Evolutionary conservation across 2,888 invertebrate genomes (phyloP).

Genomic region (Diploptera punctata): DNA sequence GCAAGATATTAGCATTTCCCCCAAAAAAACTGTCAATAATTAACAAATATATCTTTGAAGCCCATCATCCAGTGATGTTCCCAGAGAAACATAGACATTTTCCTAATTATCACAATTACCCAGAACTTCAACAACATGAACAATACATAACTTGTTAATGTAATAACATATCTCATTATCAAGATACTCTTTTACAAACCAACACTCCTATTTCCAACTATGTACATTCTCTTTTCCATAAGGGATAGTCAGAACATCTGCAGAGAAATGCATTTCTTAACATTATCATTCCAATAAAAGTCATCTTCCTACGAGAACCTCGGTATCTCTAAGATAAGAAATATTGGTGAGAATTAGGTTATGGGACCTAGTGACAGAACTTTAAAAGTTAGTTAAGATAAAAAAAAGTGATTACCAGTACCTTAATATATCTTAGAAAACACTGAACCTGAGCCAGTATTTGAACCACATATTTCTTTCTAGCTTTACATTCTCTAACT

Average conservation of each 20-base stretch:
- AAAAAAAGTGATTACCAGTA: no score
- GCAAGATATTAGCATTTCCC: background rate
- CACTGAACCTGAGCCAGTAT: no score
- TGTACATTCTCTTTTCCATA: background rate
- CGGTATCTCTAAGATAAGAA: no score
- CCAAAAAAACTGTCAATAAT: background rate
- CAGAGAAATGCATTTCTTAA: no score
- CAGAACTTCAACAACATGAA: conserved; percentile 17
- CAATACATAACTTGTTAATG: conserved; percentile 9
- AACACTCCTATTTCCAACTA: background rate
- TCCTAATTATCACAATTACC: conserved; percentile 18
- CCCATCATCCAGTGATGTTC: conserved; percentile 15
- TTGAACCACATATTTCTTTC: no score
- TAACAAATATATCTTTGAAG: background rate
- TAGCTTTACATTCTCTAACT: no score
- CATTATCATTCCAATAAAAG: no score
- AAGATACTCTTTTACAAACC: background rate
- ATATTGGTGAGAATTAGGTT: no score
- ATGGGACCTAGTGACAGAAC: no score
- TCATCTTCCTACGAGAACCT: no score
- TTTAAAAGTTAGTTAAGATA: no score
- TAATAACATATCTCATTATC: conserved; percentile 13
- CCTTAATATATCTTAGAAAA: no score
- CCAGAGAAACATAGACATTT: background rate
- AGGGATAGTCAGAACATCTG: background rate